These are phyloP conservation scores for Venturia canescens DNA, from an alignment of 1,140 invertebrate species.

Conservation along the genomic window DNA sequence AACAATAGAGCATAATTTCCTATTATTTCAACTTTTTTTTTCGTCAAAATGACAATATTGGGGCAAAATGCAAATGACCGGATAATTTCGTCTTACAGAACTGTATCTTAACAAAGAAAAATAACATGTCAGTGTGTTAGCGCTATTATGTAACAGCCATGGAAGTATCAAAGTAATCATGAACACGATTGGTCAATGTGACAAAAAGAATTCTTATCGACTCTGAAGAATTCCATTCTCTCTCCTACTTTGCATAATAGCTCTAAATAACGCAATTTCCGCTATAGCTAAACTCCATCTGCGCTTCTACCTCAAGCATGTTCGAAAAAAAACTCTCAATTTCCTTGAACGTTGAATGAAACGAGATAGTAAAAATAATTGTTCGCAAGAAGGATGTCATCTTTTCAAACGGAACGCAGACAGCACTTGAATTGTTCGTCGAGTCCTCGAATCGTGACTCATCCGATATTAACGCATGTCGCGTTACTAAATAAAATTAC, in stretches of 20 bases:
- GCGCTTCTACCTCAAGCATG: conserved; percentile 59
- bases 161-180: neutral
- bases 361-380: neutral
- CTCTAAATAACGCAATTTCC: conserved; percentile 49
- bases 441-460: conserved; percentile 14
- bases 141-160: conserved; percentile 15
- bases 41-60: neutral
- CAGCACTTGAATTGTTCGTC: neutral
- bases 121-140: conserved; percentile 9
- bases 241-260: conserved; percentile 54
- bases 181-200: neutral
- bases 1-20: no score
- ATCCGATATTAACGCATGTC: conserved; percentile 25
- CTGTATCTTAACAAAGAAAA: neutral
- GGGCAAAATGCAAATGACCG: neutral
- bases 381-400: neutral
- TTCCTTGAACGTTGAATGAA: neutral
- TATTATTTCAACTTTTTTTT: neutral
- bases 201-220: neutral
- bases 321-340: conserved; percentile 9
- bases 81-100: neutral
- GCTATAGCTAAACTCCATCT: conserved; percentile 47
- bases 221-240: neutral
- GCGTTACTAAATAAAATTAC: conserved; percentile 6
- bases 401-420: neutral